These are phyloP conservation scores for Paraescarpia echinospica DNA, from an alignment of 1,140 invertebrate species.

Conservation along the genomic window DNA sequence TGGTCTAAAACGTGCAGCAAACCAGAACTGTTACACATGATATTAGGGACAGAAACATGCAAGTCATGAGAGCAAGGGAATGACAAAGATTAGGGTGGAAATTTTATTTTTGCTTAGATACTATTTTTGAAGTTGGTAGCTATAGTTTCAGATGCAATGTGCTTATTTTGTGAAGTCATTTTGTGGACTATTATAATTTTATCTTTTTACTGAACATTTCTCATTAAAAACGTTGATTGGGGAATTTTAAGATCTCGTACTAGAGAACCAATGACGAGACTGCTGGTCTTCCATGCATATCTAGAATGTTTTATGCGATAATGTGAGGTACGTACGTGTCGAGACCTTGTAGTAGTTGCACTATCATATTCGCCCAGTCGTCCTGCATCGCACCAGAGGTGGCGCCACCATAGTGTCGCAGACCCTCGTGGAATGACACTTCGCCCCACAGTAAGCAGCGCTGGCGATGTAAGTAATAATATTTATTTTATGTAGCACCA, in stretches of 20 bases:
- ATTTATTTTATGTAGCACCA: too few species aligned
- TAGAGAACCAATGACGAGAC: too few species aligned
- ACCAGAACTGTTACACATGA: too few species aligned
- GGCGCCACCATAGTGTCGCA: slow-evolving; percentile 48
- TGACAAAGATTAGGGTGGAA: too few species aligned
- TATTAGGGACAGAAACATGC: too few species aligned
- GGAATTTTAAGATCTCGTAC: neutral
- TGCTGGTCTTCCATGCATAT: neutral
- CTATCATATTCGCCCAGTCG: slow-evolving; percentile 62
- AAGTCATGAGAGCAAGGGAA: too few species aligned
- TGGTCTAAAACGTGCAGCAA: too few species aligned
- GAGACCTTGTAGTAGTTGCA: slow-evolving; percentile 70
- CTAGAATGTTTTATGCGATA: too few species aligned
- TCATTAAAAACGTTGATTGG: neutral
- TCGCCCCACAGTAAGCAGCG: slow-evolving; percentile 78
- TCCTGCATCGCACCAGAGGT: slow-evolving; percentile 34
- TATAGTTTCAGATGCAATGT: neutral
- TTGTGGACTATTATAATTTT: neutral
- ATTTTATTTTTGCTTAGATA: too few species aligned
- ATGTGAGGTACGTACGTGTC: slow-evolving; percentile 57
- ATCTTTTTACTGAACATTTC: neutral
- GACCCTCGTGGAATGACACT: slow-evolving; percentile 64
- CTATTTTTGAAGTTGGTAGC: too few species aligned
- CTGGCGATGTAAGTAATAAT: slow-evolving; percentile 42
- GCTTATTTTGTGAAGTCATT: neutral